Evolutionary conservation across 2,797 vertebrate genomes (phyloP).

Genomic region (Helicolenus hilgendorfi): DNA sequence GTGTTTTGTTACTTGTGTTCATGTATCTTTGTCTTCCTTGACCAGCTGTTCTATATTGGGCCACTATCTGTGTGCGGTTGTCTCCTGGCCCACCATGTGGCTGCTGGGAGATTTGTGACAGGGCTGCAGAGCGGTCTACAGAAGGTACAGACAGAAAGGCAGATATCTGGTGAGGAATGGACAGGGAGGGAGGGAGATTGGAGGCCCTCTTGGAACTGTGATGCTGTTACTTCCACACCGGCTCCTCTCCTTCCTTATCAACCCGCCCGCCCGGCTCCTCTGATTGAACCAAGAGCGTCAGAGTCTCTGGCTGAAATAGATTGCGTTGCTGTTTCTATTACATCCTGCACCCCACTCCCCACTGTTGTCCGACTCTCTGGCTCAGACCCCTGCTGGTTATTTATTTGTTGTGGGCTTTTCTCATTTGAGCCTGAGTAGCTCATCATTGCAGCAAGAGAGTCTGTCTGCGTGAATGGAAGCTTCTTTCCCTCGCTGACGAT

Average conservation of each 20-base stretch:
- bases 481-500: slow-evolving; percentile 63
- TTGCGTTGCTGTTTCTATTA: slow-evolving; percentile 75
- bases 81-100: slow-evolving; percentile 6
- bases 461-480: slow-evolving; percentile 54
- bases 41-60: neutral
- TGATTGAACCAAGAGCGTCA: slow-evolving; percentile 66
- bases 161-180: slow-evolving; percentile 46
- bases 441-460: slow-evolving; percentile 73
- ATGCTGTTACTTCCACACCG: slow-evolving; percentile 49
- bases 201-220: slow-evolving; percentile 33
- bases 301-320: slow-evolving; percentile 74
- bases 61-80: neutral
- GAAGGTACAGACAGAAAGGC: slow-evolving; percentile 20
- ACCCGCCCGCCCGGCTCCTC: slow-evolving; percentile 11
- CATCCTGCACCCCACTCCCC: neutral
- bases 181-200: slow-evolving; percentile 35
- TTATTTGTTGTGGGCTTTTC: slow-evolving; percentile 85
- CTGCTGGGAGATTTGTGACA: slow-evolving; percentile 45
- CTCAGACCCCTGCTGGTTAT: slow-evolving; percentile 70
- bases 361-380: slow-evolving; percentile 41
- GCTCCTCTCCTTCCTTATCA: slow-evolving; percentile 61
- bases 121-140: neutral
- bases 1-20: neutral
- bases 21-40: neutral
- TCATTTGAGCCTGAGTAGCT: slow-evolving; percentile 82